These are phyloP conservation scores for Dicerorhinus sumatrensis DNA, from an alignment of 2,113 vertebrate species.

Conservation along the genomic window DNA sequence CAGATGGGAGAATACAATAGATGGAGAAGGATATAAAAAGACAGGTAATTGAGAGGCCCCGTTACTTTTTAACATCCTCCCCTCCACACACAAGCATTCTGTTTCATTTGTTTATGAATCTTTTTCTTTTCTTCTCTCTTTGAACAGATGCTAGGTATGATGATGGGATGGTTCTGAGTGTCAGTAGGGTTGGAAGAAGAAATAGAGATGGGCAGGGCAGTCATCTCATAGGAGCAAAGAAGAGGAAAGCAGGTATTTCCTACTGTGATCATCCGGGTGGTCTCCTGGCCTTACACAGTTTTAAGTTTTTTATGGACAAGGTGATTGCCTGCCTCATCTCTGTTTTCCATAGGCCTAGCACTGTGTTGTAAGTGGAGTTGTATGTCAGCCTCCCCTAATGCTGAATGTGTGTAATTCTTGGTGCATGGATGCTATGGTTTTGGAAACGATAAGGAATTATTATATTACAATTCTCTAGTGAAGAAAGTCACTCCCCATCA, in stretches of 20 bases:
- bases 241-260: too few species aligned
- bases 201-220: neutral
- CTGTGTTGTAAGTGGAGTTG: neutral
- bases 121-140: neutral
- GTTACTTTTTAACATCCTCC: neutral
- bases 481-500: neutral
- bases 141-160: neutral
- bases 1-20: neutral
- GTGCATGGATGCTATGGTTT: neutral
- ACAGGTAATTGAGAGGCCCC: too few species aligned
- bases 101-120: neutral
- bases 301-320: too few species aligned
- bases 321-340: neutral
- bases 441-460: neutral
- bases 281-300: neutral
- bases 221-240: neutral
- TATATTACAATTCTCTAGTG: neutral
- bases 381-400: accelerated
- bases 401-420: neutral
- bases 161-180: neutral
- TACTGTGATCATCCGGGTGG: accelerated
- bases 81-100: neutral
- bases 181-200: neutral
- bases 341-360: neutral
- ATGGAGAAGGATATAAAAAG: too few species aligned